Percentiles rank a stretch among this genome's conserved stretches.
phyloP scores from a whole-genome alignment of 2,888 invertebrate species.

The Athalia rosae region DNA sequence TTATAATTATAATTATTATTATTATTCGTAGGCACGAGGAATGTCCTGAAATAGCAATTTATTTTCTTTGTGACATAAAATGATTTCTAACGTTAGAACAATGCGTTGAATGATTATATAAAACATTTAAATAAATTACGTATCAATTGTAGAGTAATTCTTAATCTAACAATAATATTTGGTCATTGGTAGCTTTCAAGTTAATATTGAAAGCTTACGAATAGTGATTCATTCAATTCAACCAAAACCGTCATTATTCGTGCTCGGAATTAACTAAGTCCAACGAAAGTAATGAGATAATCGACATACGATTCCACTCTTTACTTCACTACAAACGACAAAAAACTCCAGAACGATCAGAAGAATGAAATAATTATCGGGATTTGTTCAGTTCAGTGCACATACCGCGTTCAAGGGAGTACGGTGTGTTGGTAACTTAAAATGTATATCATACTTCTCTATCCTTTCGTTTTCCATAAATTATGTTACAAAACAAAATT shows the following conservation, averaged over 20 bases:
- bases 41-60: slow-evolving; percentile 32
- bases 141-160: slow-evolving; percentile 29
- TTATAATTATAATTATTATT: slow-evolving; percentile 14
- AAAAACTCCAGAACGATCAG: slow-evolving; percentile 13
- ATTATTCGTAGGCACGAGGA: slow-evolving; percentile 36
- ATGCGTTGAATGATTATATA: slow-evolving; percentile 52
- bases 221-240: slow-evolving; percentile 28
- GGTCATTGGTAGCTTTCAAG: slow-evolving; percentile 66
- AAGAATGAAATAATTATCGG: slow-evolving; percentile 6
- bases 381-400: slow-evolving; percentile 28
- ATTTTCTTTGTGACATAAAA: slow-evolving; percentile 27
- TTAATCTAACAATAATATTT: slow-evolving; percentile 61
- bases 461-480: slow-evolving; percentile 12
- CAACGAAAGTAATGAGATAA: slow-evolving; percentile 5
- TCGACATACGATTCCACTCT: background rate
- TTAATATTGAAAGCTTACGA: slow-evolving; percentile 48
- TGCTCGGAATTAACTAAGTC: slow-evolving; percentile 25
- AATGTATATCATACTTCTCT: slow-evolving; percentile 9
- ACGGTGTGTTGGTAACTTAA: slow-evolving; percentile 37
- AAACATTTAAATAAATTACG: slow-evolving; percentile 68
- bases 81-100: slow-evolving; percentile 23
- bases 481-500: slow-evolving; percentile 30
- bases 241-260: slow-evolving; percentile 27
- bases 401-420: slow-evolving; percentile 23
- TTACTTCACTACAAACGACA: background rate